Evolutionary conservation across 2,113 vertebrate genomes (phyloP).

Genomic region (Antechinus flavipes): DNA sequence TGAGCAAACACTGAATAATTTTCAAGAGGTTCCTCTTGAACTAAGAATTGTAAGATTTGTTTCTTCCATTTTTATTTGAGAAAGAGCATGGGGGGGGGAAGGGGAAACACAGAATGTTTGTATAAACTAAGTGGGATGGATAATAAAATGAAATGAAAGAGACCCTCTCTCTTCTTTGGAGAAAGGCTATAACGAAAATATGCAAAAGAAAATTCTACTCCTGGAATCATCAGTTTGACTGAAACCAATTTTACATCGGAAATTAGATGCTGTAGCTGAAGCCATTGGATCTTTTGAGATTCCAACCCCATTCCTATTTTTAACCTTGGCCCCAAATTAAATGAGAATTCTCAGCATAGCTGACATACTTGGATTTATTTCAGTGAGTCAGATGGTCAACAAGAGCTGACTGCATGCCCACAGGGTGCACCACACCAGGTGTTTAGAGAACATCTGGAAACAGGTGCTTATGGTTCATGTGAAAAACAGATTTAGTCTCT

Average conservation of each 20-base stretch:
- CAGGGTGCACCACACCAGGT: background rate
- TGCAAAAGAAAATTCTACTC: conserved; percentile 4
- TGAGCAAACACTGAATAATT: background rate
- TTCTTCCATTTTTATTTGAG: conserved; percentile 6
- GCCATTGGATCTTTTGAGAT: background rate
- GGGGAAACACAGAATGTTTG: background rate
- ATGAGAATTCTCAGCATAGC: conserved; percentile 54
- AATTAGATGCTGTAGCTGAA: conserved; percentile 47
- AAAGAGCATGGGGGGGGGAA: background rate
- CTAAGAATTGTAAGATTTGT: background rate
- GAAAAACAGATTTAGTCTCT: background rate
- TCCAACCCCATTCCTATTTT: background rate
- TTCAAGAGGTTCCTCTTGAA: conserved; percentile 1
- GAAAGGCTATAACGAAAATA: background rate
- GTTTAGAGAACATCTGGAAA: background rate
- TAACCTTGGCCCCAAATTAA: conserved; percentile 52
- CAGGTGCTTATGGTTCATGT: background rate
- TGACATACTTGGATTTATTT: conserved; percentile 64
- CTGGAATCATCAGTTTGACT: background rate
- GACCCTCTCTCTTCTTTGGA: background rate
- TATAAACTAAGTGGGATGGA: background rate
- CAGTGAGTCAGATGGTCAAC: conserved; percentile 43
- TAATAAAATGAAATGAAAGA: background rate
- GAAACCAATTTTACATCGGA: conserved; percentile 17
- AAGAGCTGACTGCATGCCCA: conserved; percentile 46